Evolutionary conservation across 2,797 vertebrate species (phyloP).

Genomic region (Poeciliopsis infans): DNA sequence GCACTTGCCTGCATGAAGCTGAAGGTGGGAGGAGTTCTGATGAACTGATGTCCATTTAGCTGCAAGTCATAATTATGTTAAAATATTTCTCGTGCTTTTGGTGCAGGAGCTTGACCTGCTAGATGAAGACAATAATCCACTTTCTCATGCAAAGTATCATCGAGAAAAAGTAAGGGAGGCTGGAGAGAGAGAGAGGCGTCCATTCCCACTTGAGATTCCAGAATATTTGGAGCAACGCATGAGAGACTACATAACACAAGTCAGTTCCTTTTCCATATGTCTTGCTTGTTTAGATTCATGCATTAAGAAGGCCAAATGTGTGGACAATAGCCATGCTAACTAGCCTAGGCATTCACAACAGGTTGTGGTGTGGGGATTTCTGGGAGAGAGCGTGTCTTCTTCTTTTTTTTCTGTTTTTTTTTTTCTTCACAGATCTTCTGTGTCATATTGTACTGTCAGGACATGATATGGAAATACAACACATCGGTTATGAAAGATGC

Average conservation of each 20-base stretch:
- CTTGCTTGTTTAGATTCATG: not conserved
- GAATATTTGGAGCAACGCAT: conserved; percentile 82
- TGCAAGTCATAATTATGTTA: not conserved
- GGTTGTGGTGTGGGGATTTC: too few relatives aligned
- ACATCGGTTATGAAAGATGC: too few relatives aligned
- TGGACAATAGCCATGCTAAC: not conserved
- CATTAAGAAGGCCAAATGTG: not conserved
- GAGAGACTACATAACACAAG: conserved; percentile 86
- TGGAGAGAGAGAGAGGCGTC: conserved; percentile 83
- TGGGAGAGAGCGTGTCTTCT: too few relatives aligned
- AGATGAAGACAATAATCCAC: conserved; percentile 89
- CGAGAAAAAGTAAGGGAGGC: conserved; percentile 84
- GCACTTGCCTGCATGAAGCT: conserved; percentile 92
- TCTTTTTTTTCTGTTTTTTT: not conserved
- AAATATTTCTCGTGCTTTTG: not conserved
- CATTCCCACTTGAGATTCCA: conserved; percentile 86
- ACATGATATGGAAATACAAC: too few relatives aligned
- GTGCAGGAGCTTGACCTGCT: conserved; percentile 88
- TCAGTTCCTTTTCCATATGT: conserved; percentile 56
- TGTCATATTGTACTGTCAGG: too few relatives aligned
- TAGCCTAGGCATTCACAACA: too few relatives aligned
- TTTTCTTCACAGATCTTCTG: too few relatives aligned
- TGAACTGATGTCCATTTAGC: not conserved
- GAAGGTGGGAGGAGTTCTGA: conserved; percentile 79
- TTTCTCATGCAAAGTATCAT: conserved; percentile 93